Evolutionary conservation across 2,797 vertebrate species (phyloP).

Genomic region (Brachymystax lenok): DNA sequence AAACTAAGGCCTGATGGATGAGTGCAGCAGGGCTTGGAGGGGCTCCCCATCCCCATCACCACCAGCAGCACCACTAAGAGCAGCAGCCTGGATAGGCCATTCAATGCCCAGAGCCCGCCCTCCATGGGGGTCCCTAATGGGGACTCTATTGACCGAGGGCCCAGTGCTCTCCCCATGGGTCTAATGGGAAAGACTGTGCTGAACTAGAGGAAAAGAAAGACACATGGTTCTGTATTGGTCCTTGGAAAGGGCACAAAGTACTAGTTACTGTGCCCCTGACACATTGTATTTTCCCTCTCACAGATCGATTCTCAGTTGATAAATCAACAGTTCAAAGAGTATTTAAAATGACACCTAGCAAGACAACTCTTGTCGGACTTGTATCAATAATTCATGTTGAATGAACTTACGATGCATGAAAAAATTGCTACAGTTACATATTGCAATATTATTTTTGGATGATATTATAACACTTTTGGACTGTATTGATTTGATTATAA

Average conservation of each 20-base stretch:
- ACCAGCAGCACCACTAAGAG: neutral
- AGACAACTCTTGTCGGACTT: slow-evolving; percentile 15
- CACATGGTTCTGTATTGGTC: neutral
- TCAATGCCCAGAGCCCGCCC: slow-evolving; percentile 62
- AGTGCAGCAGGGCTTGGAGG: slow-evolving; percentile 32
- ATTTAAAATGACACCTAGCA: slow-evolving; percentile 28
- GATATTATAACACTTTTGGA: too few relatives aligned
- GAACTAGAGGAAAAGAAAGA: slow-evolving; percentile 45
- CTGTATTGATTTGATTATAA: too few relatives aligned
- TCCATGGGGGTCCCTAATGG: slow-evolving; percentile 69
- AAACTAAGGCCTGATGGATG: slow-evolving; percentile 35
- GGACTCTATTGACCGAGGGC: slow-evolving; percentile 66
- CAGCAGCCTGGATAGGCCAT: slow-evolving; percentile 38
- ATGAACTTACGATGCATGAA: slow-evolving; percentile 18
- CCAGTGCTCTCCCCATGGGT: slow-evolving; percentile 58
- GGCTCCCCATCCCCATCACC: slow-evolving; percentile 27
- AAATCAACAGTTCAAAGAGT: slow-evolving; percentile 8
- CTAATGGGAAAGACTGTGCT: slow-evolving; percentile 60
- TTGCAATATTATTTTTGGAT: too few relatives aligned
- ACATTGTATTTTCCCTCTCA: slow-evolving; percentile 22
- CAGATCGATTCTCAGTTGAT: neutral
- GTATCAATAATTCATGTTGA: slow-evolving; percentile 23
- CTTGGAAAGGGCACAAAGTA: slow-evolving; percentile 3
- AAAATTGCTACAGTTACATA: too few relatives aligned
- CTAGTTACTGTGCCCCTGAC: slow-evolving; percentile 38